phyloP scores from a whole-genome alignment of 1,140 invertebrate species.

The Bathynomus jamesi region DNA sequence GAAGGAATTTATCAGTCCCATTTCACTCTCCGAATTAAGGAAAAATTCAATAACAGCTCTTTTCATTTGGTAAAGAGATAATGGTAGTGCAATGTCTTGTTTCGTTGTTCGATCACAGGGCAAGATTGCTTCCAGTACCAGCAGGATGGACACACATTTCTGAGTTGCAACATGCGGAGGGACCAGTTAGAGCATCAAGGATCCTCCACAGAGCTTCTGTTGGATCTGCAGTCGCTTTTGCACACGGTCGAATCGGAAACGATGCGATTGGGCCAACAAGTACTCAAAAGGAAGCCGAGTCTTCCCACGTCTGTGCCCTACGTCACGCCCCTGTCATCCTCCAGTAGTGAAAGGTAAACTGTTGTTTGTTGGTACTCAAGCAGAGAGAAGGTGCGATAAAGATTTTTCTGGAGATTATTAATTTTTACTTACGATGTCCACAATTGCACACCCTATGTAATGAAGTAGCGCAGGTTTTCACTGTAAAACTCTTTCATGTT shows the following conservation, averaged over 20 bases:
- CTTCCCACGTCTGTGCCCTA: slow-evolving; percentile 21
- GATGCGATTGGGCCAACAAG: slow-evolving; percentile 26
- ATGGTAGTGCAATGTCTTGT: too few relatives aligned
- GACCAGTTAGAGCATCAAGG: slow-evolving; percentile 43
- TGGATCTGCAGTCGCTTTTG: slow-evolving; percentile 29
- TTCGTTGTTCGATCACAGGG: too few relatives aligned
- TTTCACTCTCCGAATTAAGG: too few relatives aligned
- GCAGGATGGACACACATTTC: slow-evolving; percentile 46
- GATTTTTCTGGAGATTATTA: too few relatives aligned
- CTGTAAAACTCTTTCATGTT: too few relatives aligned
- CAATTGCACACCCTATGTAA: too few relatives aligned
- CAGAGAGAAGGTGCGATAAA: background rate
- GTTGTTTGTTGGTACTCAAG: background rate
- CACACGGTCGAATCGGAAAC: slow-evolving; percentile 31
- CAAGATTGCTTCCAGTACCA: slow-evolving; percentile 50
- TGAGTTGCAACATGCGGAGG: slow-evolving; percentile 50
- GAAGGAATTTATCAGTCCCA: too few relatives aligned
- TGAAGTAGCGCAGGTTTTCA: too few relatives aligned
- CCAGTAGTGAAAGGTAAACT: slow-evolving; percentile 17
- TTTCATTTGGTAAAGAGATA: too few relatives aligned
- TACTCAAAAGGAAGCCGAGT: slow-evolving; percentile 23
- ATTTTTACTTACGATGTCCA: too few relatives aligned
- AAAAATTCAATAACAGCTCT: too few relatives aligned
- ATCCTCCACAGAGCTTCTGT: slow-evolving; percentile 26
- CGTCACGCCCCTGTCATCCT: slow-evolving; percentile 16